Percentiles rank a stretch among this genome's conserved stretches.
phyloP scores from a whole-genome alignment of 2,888 invertebrate species.

The Machimus atricapillus region DNA sequence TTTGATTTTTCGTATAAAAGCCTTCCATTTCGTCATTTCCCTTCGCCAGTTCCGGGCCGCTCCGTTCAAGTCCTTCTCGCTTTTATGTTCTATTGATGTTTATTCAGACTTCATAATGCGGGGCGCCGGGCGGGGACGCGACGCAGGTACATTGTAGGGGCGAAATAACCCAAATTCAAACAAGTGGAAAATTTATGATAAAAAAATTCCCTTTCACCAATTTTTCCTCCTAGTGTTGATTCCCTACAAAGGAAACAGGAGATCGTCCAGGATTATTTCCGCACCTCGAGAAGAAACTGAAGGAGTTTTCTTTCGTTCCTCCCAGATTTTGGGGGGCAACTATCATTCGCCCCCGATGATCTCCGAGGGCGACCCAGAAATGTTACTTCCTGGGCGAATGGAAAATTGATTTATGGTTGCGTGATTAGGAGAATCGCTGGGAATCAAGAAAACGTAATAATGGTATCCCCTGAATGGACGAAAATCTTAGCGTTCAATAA shows the following conservation, averaged over 20 bases:
- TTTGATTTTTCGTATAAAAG: constrained; percentile 39
- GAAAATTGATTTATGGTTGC: constrained; percentile 40
- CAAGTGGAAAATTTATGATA: constrained; percentile 47
- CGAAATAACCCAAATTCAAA: constrained; percentile 40
- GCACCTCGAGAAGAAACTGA: constrained; percentile 21
- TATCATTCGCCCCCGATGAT: constrained; percentile 9
- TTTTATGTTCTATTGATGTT: constrained; percentile 36
- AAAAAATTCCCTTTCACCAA: constrained; percentile 34
- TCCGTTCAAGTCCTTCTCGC: not conserved
- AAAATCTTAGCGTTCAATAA: constrained; percentile 10
- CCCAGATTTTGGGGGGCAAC: not conserved
- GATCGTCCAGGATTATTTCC: constrained; percentile 29
- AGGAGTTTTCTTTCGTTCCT: constrained; percentile 8
- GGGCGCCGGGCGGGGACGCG: not conserved
- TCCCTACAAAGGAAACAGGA: constrained; percentile 29
- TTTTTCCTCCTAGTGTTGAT: constrained; percentile 37
- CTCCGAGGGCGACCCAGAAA: not conserved
- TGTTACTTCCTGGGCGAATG: constrained; percentile 10
- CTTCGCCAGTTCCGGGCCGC: not conserved
- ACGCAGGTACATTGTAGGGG: constrained; percentile 8
- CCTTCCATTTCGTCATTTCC: constrained; percentile 41
- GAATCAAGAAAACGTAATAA: constrained; percentile 24
- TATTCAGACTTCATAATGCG: constrained; percentile 21
- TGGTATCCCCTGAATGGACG: constrained; percentile 18
- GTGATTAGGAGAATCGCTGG: constrained; percentile 18